Conservation (phyloP, 2,797 vertebrate genomes). For the Lycodopsis pacificus region DNA sequence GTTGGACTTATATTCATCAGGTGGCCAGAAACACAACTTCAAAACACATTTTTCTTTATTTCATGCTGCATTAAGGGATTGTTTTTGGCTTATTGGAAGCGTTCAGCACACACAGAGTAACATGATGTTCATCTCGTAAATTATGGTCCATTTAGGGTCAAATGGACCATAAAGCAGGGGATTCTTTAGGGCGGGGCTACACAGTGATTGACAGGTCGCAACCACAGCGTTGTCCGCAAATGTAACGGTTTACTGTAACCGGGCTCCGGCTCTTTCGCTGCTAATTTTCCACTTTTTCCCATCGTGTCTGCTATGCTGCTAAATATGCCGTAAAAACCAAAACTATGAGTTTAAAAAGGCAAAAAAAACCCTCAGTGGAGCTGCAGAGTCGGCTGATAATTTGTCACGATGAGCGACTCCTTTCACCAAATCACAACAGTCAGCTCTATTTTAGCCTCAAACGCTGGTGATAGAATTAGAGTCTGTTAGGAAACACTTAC, state of each 20-base stretch:
- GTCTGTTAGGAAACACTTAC: slow-evolving; percentile 26
- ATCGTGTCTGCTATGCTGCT: no score
- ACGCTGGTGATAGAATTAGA: background rate
- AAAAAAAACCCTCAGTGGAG: background rate
- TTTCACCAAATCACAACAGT: slow-evolving; percentile 14
- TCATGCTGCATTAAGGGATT: background rate
- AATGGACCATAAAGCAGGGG: no score
- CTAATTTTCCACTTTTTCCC: background rate
- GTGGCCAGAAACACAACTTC: no score
- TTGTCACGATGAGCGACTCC: background rate
- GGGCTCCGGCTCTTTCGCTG: background rate
- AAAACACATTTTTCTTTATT: background rate
- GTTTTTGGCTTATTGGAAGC: background rate
- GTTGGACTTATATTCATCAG: no score
- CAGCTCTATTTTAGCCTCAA: slow-evolving; percentile 1
- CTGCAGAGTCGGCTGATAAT: background rate
- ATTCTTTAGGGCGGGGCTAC: no score
- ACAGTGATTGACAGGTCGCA: no score
- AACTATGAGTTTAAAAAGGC: background rate
- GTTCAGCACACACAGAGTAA: background rate
- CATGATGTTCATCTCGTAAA: no score
- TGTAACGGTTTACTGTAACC: no score
- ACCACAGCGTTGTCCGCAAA: no score
- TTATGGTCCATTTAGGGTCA: no score
- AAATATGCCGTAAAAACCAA: slow-evolving; percentile 24